Evolutionary conservation across 2,888 invertebrate species (phyloP), one percentile per base, ranked within the genome.

Genomic region (Phaedon cochleariae): DNA sequence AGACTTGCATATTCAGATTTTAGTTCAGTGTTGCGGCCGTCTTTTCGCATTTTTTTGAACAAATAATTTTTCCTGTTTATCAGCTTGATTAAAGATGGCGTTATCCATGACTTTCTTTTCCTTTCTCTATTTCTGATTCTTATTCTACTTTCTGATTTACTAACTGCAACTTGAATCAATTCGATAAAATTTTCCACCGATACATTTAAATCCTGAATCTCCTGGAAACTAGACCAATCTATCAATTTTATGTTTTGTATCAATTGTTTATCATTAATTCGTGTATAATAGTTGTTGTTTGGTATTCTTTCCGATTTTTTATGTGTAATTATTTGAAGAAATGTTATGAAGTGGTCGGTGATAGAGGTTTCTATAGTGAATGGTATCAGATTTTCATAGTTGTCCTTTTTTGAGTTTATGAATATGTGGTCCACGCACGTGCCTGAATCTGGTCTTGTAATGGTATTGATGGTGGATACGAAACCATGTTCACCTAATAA

Each of bases 391-490:
- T 3, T 22, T 5, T 29, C 18, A n/a, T 18, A 17, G 0, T 29
- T 53, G 1, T 15, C 51, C 22, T 21, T 51, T 15, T 51, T 51
- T 20, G 53, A 31, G 15, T 31, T 53, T 9, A 53, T 53, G 29
- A 52, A 52, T 9, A 52, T 52, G 18, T 52, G 52, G 6, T 52
- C 52, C n/a, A 52, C 2, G 29, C 52, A 52, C 12, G 52, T 52
- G n/a, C 18, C 52, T 29, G 52, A 52, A n/a, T 51, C n/a, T 22
- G 51, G 51, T 51, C 51, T 51, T 10, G 51, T 51, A 15, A 15
- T 51, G 15, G 51, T 51, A 9, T 51, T 51, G 7, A 51, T 51
- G 6, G 22, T 26, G 7, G 51, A 51, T 1, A 5, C 12, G 22
- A n/a, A 51, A n/a, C 51, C 22, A 51, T 51, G 22, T 15, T 51